phyloP scores from a whole-genome alignment of 92 coral and sea anemone genomes.

The Phenganax stokvisi region DNA sequence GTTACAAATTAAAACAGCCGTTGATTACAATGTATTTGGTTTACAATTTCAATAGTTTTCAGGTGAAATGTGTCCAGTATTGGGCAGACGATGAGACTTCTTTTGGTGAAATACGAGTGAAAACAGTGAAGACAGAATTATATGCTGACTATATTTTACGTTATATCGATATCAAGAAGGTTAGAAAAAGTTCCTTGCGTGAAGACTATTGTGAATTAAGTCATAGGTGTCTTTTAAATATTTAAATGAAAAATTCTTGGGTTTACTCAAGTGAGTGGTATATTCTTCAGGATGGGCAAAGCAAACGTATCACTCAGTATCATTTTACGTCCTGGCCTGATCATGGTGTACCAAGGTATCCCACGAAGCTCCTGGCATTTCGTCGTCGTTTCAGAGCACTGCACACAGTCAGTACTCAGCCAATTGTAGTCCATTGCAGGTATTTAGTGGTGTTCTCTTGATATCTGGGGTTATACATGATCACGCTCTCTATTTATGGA shows the following conservation, averaged over 20 bases:
- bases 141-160: conserved; percentile 53
- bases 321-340: conserved; percentile 61
- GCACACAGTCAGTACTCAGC: conserved; percentile 20
- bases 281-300: conserved; percentile 8
- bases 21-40: background rate
- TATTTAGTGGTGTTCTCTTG: background rate
- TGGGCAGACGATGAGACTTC: conserved; percentile 51
- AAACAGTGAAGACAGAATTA: conserved; percentile 37
- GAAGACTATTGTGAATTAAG: background rate
- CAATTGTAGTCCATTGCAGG: conserved; percentile 51
- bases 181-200: background rate
- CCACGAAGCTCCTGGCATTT: conserved; percentile 55
- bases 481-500: too few relatives aligned
- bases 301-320: conserved; percentile 37
- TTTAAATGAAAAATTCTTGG: background rate
- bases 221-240: background rate
- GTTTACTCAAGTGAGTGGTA: background rate
- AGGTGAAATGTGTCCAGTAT: conserved; percentile 72
- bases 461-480: background rate
- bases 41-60: background rate
- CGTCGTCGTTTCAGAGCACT: conserved; percentile 12
- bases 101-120: conserved; percentile 47
- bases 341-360: conserved; percentile 66
- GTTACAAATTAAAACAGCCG: too few relatives aligned
- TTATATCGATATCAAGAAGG: conserved; percentile 23